A percentile compares a stretch with the other conserved stretches of the same genome.
These are phyloP conservation scores for Sebastes flavidus DNA, from an alignment of 2,797 vertebrate genomes.

Conservation along the genomic window DNA sequence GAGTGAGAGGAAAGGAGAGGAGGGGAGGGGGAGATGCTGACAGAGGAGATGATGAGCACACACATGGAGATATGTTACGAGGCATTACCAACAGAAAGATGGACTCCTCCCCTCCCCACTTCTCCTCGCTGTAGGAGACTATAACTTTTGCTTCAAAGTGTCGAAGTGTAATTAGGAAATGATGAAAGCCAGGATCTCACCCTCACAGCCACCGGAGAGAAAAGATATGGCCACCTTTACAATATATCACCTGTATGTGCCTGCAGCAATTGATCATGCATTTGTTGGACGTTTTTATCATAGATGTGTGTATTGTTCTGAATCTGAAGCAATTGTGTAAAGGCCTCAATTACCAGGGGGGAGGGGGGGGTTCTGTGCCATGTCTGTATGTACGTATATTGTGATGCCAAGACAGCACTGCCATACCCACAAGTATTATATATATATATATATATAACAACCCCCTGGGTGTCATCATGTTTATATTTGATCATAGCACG, in stretches of 20 bases:
- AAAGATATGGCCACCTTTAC: not conserved
- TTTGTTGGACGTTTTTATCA: not conserved
- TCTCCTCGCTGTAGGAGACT: constrained; percentile 27
- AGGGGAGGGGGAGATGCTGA: constrained; percentile 37
- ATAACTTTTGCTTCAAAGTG: constrained; percentile 2
- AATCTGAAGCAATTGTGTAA: not conserved
- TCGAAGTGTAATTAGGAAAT: constrained; percentile 29
- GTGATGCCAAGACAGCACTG: constrained; percentile 1
- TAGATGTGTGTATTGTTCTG: not conserved
- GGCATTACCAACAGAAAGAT: constrained; percentile 24
- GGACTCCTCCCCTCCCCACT: not conserved
- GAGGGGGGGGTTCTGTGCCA: not conserved
- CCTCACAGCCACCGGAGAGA: not conserved
- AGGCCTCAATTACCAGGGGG: not conserved
- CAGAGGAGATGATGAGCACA: constrained; percentile 57
- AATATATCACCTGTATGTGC: not conserved
- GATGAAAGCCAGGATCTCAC: constrained; percentile 28
- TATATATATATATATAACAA: not conserved
- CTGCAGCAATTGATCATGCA: not conserved
- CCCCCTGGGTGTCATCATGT: not conserved
- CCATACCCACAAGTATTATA: not conserved
- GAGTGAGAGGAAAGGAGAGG: not conserved
- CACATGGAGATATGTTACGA: constrained; percentile 16
- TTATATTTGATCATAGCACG: constrained; percentile 9
- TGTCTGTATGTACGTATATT: not conserved